These are phyloP conservation scores for Diorhabda elongata DNA, from an alignment of 1,140 invertebrate species.

Conservation along the genomic window DNA sequence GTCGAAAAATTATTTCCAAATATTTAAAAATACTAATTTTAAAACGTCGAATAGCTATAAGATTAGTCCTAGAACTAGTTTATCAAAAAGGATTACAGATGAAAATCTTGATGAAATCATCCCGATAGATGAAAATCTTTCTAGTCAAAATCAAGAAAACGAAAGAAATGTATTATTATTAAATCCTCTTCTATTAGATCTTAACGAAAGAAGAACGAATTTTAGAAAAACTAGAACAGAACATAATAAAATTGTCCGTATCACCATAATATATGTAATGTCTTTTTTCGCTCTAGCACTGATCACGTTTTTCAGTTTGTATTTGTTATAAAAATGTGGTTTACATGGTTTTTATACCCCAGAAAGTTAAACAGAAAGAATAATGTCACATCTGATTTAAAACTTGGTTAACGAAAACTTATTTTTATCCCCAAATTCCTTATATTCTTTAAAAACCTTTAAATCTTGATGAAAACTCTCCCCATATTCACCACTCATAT, in stretches of 20 bases:
- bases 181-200: conserved; percentile 50
- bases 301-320: conserved; percentile 54
- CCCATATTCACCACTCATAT: no score
- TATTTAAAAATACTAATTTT: no score
- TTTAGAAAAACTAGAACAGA: conserved; percentile 43
- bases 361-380: no score
- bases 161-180: conserved; percentile 46
- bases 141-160: not conserved
- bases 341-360: no score
- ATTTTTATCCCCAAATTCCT: no score
- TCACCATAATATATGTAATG: conserved; percentile 51
- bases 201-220: conserved; percentile 34
- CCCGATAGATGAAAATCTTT: conserved; percentile 30
- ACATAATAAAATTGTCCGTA: conserved; percentile 50
- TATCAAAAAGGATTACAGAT: conserved; percentile 13
- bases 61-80: not conserved
- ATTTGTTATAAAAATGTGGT: conserved; percentile 44
- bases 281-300: conserved; percentile 51
- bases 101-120: conserved; percentile 41
- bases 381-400: no score
- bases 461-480: no score
- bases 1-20: no score
- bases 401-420: no score
- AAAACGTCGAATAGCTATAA: conserved; percentile 1
- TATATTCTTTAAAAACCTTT: no score